These are phyloP conservation scores for Podiceps cristatus DNA, from an alignment of 2,113 vertebrate genomes.

Conservation along the genomic window DNA sequence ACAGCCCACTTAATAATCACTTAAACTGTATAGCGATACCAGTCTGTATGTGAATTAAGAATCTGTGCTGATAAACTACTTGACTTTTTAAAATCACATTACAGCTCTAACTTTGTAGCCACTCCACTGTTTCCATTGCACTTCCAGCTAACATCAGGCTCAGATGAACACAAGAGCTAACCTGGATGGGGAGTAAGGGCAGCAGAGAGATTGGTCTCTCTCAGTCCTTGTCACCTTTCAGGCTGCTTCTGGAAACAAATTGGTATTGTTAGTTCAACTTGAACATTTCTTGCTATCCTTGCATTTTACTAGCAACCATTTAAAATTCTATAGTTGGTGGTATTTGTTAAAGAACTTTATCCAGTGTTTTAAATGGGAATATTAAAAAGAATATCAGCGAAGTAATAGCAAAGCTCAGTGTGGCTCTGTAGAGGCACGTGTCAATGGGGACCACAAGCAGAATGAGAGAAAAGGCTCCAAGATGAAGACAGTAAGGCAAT, in stretches of 20 bases:
- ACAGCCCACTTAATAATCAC: not conserved
- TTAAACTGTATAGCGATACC: not conserved
- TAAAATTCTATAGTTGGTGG: not conserved
- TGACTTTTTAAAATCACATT: not conserved
- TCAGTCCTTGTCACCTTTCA: slow-evolving; percentile 49
- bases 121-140: not conserved
- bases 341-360: not conserved
- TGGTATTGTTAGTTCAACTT: not conserved
- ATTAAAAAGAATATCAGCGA: not conserved
- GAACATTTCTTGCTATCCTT: not conserved
- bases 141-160: not conserved
- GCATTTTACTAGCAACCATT: not conserved
- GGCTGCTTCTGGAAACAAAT: slow-evolving; percentile 31
- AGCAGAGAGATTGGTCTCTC: not conserved
- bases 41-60: not conserved
- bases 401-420: not conserved
- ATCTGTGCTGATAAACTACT: not conserved
- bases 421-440: not conserved
- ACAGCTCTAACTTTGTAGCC: not conserved
- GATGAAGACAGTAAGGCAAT: not conserved
- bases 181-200: not conserved
- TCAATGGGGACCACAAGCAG: not conserved
- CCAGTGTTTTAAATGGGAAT: not conserved
- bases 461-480: not conserved
- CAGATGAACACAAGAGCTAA: not conserved